Conservation (phyloP, 2,797 vertebrate genomes). For the Trachops cirrhosus region DNA sequence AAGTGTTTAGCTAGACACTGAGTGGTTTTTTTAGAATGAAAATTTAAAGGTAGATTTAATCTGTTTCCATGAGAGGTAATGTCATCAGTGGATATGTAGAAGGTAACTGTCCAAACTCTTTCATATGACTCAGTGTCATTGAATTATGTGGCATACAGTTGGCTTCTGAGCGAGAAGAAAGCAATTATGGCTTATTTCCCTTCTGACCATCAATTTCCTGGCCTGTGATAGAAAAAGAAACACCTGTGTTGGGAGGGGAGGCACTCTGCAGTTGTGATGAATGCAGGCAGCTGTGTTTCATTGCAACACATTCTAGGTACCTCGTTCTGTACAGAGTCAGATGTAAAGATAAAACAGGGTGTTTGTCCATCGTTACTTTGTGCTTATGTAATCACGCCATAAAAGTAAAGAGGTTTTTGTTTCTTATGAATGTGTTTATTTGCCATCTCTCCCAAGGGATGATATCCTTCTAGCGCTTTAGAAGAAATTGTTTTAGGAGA, state of each 20-base stretch:
- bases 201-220: slow-evolving; percentile 20
- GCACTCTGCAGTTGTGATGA: background rate
- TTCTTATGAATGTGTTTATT: background rate
- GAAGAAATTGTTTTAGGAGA: slow-evolving; percentile 20
- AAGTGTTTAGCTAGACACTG: background rate
- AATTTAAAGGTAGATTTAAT: background rate
- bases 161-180: background rate
- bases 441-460: background rate
- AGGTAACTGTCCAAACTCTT: slow-evolving; percentile 44
- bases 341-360: background rate
- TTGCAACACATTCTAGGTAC: background rate
- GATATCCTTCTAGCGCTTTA: background rate
- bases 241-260: background rate
- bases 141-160: background rate
- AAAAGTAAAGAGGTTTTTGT: slow-evolving; percentile 2
- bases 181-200: background rate
- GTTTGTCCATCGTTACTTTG: background rate
- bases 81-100: slow-evolving; percentile 16
- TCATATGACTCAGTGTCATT: background rate
- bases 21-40: background rate
- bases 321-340: background rate
- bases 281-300: background rate
- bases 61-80: slow-evolving; percentile 37
- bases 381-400: background rate
- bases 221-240: background rate